Conservation (phyloP, 1,140 invertebrate species). For the Zaprionus tsacasi region DNA sequence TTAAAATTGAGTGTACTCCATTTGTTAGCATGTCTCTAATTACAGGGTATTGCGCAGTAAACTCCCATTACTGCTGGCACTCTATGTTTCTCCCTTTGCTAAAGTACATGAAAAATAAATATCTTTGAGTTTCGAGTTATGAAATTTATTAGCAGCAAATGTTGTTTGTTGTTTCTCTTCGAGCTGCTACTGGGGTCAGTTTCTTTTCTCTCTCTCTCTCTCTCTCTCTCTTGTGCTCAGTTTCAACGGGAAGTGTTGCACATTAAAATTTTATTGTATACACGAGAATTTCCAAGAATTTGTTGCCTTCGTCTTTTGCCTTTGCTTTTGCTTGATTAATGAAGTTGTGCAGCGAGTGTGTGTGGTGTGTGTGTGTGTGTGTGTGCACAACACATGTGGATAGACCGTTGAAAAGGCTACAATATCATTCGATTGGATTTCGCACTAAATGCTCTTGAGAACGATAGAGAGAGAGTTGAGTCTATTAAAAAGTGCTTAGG, state of each 20-base stretch:
- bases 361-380: not conserved
- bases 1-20: not conserved
- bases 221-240: not conserved
- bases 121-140: constrained; percentile 44
- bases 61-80: not conserved
- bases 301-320: constrained; percentile 15
- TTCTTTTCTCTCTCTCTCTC: constrained; percentile 13
- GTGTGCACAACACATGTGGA: not conserved
- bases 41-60: not conserved
- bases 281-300: constrained; percentile 48
- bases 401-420: not conserved
- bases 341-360: constrained; percentile 25
- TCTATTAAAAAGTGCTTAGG: constrained; percentile 16
- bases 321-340: constrained; percentile 43
- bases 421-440: constrained; percentile 37
- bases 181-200: constrained; percentile 24
- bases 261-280: constrained; percentile 56
- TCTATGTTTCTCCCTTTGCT: not conserved
- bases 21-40: not conserved
- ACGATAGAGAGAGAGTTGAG: constrained; percentile 13
- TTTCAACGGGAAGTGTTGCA: constrained; percentile 51
- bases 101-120: constrained; percentile 44
- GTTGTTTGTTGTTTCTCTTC: constrained; percentile 25
- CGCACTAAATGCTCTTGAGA: constrained; percentile 10
- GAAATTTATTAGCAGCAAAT: constrained; percentile 55